Base-by-base conservation (phyloP, 2,888 invertebrate species). In the Netelia virgata region DNA sequence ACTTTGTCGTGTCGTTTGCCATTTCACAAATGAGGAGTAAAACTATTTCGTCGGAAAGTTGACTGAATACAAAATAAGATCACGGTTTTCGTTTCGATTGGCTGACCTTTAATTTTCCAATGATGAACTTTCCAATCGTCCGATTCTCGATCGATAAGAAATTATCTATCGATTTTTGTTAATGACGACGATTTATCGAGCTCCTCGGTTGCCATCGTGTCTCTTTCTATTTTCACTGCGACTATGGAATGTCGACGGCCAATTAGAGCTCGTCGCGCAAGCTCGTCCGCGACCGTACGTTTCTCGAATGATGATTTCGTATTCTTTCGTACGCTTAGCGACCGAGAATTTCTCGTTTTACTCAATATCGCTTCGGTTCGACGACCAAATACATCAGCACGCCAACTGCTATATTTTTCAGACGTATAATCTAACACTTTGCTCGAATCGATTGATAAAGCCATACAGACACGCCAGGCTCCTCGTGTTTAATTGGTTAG, bases 271-370 rank as follows among this genome's bases (percentile, higher is more conserved):
- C 57, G 11, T 50, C 28, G 41, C 10, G 59, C 41, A 36, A 11
- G 63, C 16, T 20, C 36, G 43, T 64, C 43, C 41, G 16, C 11
- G 64, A 55, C 68, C 59, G 57, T 14, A 20, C 57, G 63, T 10
- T 70, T 70, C 20, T 50, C 11, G 66, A 79, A 69, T 70, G 53
- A 74, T 14, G 70, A 57, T 41, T 50, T 47, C 63, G 70, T 10
- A 8, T 18, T 50, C 16, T n/a, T 43, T 14, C 43, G 20, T 53
- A 20, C 23, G 3, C 1, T 18, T 18, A n/a, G 9, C 16, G 5
- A 20, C 9, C n/a, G 10, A 76, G 3, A 8, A 18, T 14, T 77
- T 59, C 41, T 50, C 18, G 18, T 16, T 18, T 8, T 57, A 14
- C 10, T 36, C 53, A n/a, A 68, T 55, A 77, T 5, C 16, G 5